Percentiles rank a stretch among this genome's conserved stretches.
Conservation (phyloP, 2,888 invertebrate genomes). For the Thereva unica region DNA sequence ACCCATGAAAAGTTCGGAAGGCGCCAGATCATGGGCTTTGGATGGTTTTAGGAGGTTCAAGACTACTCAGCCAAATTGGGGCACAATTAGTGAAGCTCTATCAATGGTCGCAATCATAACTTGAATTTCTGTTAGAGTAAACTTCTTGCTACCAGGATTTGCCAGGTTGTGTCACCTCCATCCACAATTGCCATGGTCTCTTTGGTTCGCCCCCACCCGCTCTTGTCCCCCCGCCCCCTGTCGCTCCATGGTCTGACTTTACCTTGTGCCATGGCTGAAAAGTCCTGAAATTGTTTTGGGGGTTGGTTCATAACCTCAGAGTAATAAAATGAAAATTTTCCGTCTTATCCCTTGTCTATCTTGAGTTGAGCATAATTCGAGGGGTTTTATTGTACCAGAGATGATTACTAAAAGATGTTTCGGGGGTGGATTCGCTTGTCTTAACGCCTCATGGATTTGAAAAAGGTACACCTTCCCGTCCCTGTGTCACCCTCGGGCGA, state of each 20-base stretch:
- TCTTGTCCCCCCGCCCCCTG: background rate
- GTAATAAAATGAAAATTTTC: conserved; percentile 35
- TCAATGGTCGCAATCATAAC: conserved; percentile 31
- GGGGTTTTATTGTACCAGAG: conserved; percentile 32
- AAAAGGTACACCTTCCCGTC: too few species aligned
- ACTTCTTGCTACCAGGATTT: too few species aligned
- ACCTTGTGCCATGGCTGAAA: conserved; percentile 7
- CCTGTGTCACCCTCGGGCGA: too few species aligned
- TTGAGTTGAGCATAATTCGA: conserved; percentile 21
- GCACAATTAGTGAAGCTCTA: conserved; percentile 31
- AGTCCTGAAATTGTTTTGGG: conserved; percentile 16
- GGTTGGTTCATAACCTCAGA: conserved; percentile 29
- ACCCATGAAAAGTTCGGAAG: conserved; percentile 17
- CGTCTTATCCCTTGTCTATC: conserved; percentile 33
- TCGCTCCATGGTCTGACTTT: conserved; percentile 7
- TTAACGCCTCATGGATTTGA: background rate
- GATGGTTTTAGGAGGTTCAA: background rate
- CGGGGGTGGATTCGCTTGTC: conserved; percentile 28
- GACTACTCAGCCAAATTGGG: conserved; percentile 11
- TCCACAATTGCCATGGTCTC: conserved; percentile 16
- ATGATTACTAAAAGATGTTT: conserved; percentile 33
- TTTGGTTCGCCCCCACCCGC: background rate
- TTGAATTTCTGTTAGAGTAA: too few species aligned
- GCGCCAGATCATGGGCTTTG: background rate
- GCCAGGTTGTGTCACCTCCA: too few species aligned